Evolutionary conservation across 2,797 vertebrate genomes (phyloP), one percentile per base, ranked within the genome.

Genomic region (Sebastes steindachneri): DNA sequence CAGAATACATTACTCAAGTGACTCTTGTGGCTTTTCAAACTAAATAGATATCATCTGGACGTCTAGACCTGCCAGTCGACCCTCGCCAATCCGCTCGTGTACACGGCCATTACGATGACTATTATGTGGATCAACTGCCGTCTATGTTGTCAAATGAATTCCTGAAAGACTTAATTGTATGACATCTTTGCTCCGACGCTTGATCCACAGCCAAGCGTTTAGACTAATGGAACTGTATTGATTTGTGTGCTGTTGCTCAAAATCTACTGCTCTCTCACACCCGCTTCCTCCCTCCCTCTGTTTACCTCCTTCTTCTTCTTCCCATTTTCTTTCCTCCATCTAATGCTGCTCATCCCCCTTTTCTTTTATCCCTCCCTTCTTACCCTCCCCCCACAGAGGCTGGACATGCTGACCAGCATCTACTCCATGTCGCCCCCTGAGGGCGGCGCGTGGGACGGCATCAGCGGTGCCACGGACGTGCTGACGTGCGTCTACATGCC

Each of bases 401-500:
- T 96, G 0, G 96, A 97, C 0, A 95, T 97, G 62, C 94, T 96
- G 87, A 79, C 94, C 69, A 97, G 94, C 19, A 90, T 96, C 10
- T 96, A 95, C 83, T 96, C 95, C 73, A 95, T 97, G 68, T 90
- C 96, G 60, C 95, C 93, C 57, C 94, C 93, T 2, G 97, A 97
- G 75, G 95, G 92, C 7, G 80, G 88, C 55, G 89, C 91, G 73
- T 97, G 95, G 92, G 96, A 98, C 70, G 79, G 72, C 84, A 9
- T 77, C 1, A 93, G 94, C 84, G 26, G 65, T 7, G 55, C 68
- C 68, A 6, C 85, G 4, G 97, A 97, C 73, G 79, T 70, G 51
- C 94, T 94, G 83, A 90, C 92, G 0, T 95, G 94, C 0, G 86
- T 98, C 82, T 89, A 95, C 91, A 97, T 97, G 90, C 96, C 94